Evolutionary conservation across 35 echinoderm and acorn worm species (phyloP), one percentile per base, ranked within the genome.

Genomic region (Hemicentrotus pulcherrimus): DNA sequence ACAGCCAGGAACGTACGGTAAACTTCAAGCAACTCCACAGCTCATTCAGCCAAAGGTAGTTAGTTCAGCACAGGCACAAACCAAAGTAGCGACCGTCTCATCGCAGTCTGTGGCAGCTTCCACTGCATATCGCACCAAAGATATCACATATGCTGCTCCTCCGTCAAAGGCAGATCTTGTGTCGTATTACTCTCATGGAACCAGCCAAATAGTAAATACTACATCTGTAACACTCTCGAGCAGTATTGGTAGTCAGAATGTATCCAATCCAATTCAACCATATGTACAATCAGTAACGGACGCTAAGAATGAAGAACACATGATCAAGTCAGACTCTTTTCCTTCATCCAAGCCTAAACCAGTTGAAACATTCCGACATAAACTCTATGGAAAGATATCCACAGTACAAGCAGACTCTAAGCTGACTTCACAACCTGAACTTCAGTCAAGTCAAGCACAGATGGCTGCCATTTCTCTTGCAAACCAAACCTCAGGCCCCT

Each of bases 31-130:
- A 48, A 93, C 91, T 93, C 91, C 91, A 31, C 91, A 93, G 48
- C 91, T 93, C 14, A 93, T 93, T 58, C 91, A 93, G 91, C 91
- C 91, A 47, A 93, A 93, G 46, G 91, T 93, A 58, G 91, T 93
- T 4, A 58, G 46, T 47, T 19, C 91, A 48, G 45, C 91, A n/a
- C 91, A 93, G n/a, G 32, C 46, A 93, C 48, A 48, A 31, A 93
- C 46, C 10, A 93, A 93, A 47, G 48, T 31, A 55, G 32, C 9
- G 4, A 12, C 48, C 24, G 48, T 58, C 19, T 47, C 9, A 4
- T 47, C 91, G 11, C 91, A 47, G 30, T 46, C 46, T 33, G 19
- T 78, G 22, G 5, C 28, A 78, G 19, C 65, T 78, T 78, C 65
- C 22, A 78, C 22, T 78, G 65, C 65, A 28, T 78, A 78, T 33